Base-by-base conservation (phyloP, 2,113 vertebrate genomes). In the Eurypyga helias region DNA sequence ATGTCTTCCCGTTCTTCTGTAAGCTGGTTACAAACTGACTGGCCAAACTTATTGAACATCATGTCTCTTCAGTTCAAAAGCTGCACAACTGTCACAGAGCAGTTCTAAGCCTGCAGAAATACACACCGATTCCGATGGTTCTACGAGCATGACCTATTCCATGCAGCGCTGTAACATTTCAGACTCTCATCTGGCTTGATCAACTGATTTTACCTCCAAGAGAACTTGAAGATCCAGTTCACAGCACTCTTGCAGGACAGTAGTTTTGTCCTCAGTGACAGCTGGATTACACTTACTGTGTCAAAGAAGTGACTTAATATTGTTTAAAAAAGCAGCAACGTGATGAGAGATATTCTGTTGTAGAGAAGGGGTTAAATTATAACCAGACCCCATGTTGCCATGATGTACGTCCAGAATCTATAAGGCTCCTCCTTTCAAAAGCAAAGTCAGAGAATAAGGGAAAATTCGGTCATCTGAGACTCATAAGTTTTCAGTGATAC, bases 41-140 rank as follows among this genome's bases (percentile, higher is more conserved):
- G 26, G 57, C 6, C 33, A 45, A 61, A 49, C 11, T 65, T 45
- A n/a, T 1, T 5, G 45, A 33, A 54, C 1, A 0, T 21, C 12
- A 23, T 2, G 2, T 51, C 51, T 41, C 33, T 92, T 49, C 67
- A 83, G 19, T 33, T 84, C 26, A 70, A 64, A 83, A 49, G 52
- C 52, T 49, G 51, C 34, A 33, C 10, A 28, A 33, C 25, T 46
- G 46, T 25, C 69, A 33, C 2, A 29, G 3, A 36, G 54, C 29
- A 87, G 12, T 26, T 64, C 66, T 43, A 83, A 87, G 19, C 13
- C 61, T 76, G 46, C 10, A 60, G 45, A 70, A 79, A 75, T 7
- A 69, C 3, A 43, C 4, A 7, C 18, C 9, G 13, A 51, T 52
- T 26, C 33, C 31, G 24, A n/a, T 0, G 4, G 71, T 73, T 73